Percentiles rank a stretch among this genome's conserved stretches.
Evolutionary conservation across 2,113 vertebrate species (phyloP).

Genomic region (Oncorhynchus kisutch): DNA sequence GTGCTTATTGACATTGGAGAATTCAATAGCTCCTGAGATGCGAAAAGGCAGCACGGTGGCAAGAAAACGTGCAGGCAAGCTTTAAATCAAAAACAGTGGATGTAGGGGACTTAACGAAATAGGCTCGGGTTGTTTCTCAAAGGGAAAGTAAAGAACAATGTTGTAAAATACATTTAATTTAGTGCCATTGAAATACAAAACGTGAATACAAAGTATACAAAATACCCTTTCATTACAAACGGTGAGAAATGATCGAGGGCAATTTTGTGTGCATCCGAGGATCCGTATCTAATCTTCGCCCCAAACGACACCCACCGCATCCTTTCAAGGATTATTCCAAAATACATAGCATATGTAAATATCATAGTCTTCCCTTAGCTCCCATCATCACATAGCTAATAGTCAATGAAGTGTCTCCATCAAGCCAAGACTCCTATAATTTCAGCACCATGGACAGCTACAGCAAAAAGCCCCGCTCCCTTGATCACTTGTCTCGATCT

Average conservation of each 20-base stretch:
- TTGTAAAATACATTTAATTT: not conserved
- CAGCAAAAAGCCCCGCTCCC: conserved; percentile 39
- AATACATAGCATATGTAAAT: too few relatives aligned
- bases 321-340: too few relatives aligned
- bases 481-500: conserved; percentile 18
- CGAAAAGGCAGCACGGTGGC: too few relatives aligned
- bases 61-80: not conserved
- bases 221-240: not conserved
- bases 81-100: not conserved
- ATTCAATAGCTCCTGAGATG: not conserved
- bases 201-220: not conserved
- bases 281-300: not conserved
- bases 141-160: not conserved
- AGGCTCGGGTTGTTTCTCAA: too few relatives aligned
- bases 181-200: not conserved
- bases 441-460: conserved; percentile 67
- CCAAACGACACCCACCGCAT: not conserved
- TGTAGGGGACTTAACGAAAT: too few relatives aligned
- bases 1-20: not conserved
- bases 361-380: not conserved
- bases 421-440: not conserved
- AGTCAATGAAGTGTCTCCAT: not conserved
- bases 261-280: not conserved
- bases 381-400: not conserved
- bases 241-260: not conserved